Evolutionary conservation across 2,888 invertebrate genomes (phyloP).

Genomic region (Drosophila paucipuncta): DNA sequence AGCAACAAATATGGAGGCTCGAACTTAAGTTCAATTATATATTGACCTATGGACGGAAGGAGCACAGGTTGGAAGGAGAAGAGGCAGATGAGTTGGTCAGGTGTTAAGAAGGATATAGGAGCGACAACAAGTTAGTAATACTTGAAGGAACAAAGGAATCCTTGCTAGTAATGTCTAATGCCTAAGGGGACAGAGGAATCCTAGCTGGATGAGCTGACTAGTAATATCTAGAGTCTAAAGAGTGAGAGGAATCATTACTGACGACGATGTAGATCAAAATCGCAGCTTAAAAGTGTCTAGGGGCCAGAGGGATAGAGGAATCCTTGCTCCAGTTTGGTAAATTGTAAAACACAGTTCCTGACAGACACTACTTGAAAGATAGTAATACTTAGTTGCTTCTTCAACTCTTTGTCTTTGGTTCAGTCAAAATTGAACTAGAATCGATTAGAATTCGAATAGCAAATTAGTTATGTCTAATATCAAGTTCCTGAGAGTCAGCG

Average conservation of each 20-base stretch:
- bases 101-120: not conserved
- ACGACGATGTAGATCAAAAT: not conserved
- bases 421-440: too few species aligned
- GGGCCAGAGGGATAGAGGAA: too few species aligned
- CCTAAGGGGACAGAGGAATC: not conserved
- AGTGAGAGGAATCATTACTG: too few species aligned
- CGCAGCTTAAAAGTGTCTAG: too few species aligned
- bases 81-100: not conserved
- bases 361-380: too few species aligned
- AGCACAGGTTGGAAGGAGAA: not conserved
- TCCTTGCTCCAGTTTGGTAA: too few species aligned
- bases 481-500: too few species aligned
- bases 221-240: not conserved
- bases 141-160: not conserved
- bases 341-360: too few species aligned
- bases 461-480: too few species aligned
- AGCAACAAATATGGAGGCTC: not conserved
- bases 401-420: too few species aligned
- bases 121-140: not conserved
- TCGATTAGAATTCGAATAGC: too few species aligned
- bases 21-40: not conserved
- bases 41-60: not conserved
- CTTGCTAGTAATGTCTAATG: not conserved
- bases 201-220: not conserved
- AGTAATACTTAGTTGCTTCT: too few species aligned